Evolutionary conservation across 2,113 vertebrate species (phyloP), one percentile per base, ranked within the genome.

Genomic region (Proterorhinus semilunaris): DNA sequence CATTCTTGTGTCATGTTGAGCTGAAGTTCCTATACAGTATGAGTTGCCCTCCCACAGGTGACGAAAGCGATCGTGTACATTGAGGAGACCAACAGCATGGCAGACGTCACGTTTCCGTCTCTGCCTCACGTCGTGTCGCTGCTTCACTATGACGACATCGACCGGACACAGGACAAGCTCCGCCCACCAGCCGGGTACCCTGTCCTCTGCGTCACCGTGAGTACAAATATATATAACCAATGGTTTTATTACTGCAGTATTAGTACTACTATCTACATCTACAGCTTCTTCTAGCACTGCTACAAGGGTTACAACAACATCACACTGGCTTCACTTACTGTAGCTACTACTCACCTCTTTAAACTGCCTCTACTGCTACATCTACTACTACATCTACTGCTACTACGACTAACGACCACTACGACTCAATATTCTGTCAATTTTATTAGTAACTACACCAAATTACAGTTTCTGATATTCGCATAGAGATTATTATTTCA

Each of bases 41-140:
- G 57, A 10, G 51, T 85, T 6, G 45, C 78, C 64, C 12, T 65
- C 71, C 62, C 45, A 50, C 84, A 98, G 97, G 76, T 90, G 46
- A 91, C 91, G 74, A 98, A 98, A 87, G 96, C 93, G 17, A 95
- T 97, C 57, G 94, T 98, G 51, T 96, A 97, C 80, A 96, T 98
- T 27, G 96, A 98, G 86, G 96, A 98, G 91, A 90, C 90, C 73
- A 93, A 93, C 90, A 96, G 93, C 84, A 94, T 96, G 95, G 96
- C 95, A 1, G 96, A 97, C 12, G 96, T 98, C 81, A 97, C 96
- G 47, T 99, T 99, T 88, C 96, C 97, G 7, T 97, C 97, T 0
- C 81, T 93, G 65, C 97, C 97, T 62, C 93, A 93, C 68, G 91
- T 99, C 59, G 88, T 92, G 48, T 98, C 97, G 5, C 90, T 99